These are phyloP conservation scores for Coelopa pilipes DNA, from an alignment of 2,888 invertebrate genomes.

Conservation along the genomic window DNA sequence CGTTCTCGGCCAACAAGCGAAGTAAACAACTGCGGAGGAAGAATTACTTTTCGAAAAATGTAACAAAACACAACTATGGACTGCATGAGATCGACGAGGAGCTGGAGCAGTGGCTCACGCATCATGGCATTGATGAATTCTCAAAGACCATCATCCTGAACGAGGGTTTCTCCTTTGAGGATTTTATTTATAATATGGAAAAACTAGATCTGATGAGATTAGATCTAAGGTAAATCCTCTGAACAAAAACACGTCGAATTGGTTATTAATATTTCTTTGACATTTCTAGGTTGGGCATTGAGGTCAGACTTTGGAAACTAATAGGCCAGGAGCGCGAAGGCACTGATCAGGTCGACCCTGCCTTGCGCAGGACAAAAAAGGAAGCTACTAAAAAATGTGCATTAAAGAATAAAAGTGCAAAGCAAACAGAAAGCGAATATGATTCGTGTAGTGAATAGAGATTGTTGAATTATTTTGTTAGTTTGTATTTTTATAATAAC, in stretches of 20 bases:
- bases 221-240: conserved; percentile 74
- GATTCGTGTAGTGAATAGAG: conserved; percentile 63
- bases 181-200: conserved; percentile 81
- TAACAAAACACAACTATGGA: conserved; percentile 53
- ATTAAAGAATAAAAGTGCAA: conserved; percentile 38
- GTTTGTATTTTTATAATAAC: conserved; percentile 31
- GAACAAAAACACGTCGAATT: no score
- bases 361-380: conserved; percentile 37
- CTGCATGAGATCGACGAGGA: conserved; percentile 68
- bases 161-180: conserved; percentile 83
- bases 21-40: conserved; percentile 43
- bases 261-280: neutral
- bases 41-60: conserved; percentile 34
- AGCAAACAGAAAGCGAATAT: conserved; percentile 61
- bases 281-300: conserved; percentile 78
- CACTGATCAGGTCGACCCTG: conserved; percentile 46
- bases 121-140: conserved; percentile 75
- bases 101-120: conserved; percentile 78
- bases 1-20: conserved; percentile 49
- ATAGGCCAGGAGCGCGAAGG: conserved; percentile 68
- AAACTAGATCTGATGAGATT: conserved; percentile 85
- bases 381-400: conserved; percentile 23
- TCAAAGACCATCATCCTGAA: conserved; percentile 76
- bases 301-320: conserved; percentile 87
- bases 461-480: conserved; percentile 31